A percentile compares a stretch with the other conserved stretches of the same genome.
phyloP scores from a whole-genome alignment of 53 echinoderm and acorn worm genomes.

The Stichopus horrens region DNA sequence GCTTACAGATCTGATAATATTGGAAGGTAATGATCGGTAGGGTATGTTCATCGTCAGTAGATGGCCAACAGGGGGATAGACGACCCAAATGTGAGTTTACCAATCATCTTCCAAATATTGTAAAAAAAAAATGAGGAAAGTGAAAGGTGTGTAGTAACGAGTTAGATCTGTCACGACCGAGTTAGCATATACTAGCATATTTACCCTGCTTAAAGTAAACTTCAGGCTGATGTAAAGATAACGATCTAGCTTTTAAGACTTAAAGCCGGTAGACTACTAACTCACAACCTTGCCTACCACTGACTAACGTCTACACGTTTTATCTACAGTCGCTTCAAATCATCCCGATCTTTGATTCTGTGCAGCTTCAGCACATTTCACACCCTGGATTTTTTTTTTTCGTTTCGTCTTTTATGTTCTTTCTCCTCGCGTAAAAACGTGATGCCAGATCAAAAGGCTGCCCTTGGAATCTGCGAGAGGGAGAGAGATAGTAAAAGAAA shows the following conservation, averaged over 20 bases:
- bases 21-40: too few relatives aligned
- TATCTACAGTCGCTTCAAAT: background rate
- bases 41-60: too few relatives aligned
- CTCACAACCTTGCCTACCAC: background rate
- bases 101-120: too few relatives aligned
- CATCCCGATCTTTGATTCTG: background rate
- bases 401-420: background rate
- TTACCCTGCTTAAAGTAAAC: background rate
- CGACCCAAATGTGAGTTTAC: too few relatives aligned
- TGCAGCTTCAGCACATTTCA: slow-evolving; percentile 6
- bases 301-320: background rate
- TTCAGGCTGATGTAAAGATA: background rate
- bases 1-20: too few relatives aligned
- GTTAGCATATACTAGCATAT: background rate
- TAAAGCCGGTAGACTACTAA: background rate
- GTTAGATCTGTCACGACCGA: too few relatives aligned
- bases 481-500: background rate
- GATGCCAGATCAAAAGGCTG: slow-evolving; percentile 11
- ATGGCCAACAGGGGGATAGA: too few relatives aligned
- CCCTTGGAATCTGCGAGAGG: slow-evolving; percentile 2
- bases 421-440: background rate
- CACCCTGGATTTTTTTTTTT: background rate
- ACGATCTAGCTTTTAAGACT: background rate
- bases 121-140: too few relatives aligned
- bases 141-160: too few relatives aligned